Percentiles rank a stretch among this genome's conserved stretches.
These are phyloP conservation scores for Pachypanchax playfairii DNA, from an alignment of 2,113 vertebrate genomes.

Conservation along the genomic window DNA sequence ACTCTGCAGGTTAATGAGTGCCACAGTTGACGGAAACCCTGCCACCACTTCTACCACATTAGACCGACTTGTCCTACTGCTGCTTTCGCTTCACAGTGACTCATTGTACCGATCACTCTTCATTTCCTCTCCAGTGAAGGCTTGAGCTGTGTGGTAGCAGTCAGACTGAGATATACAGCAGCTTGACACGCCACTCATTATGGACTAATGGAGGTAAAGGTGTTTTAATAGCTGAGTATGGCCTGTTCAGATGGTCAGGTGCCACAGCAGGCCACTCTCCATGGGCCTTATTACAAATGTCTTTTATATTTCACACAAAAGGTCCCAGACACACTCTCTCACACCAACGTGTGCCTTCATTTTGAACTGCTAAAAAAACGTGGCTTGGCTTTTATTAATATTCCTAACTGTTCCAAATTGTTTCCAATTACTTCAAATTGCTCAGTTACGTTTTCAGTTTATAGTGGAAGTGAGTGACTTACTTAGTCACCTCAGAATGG, in stretches of 20 bases:
- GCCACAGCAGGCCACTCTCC: conserved; percentile 49
- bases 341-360: conserved; percentile 5
- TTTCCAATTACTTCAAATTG: conserved; percentile 70
- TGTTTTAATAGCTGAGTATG: conserved; percentile 69
- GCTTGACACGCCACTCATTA: conserved; percentile 67
- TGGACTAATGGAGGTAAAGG: conserved; percentile 63
- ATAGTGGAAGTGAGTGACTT: conserved; percentile 36
- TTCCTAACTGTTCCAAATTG: conserved; percentile 57
- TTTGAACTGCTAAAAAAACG: conserved; percentile 13
- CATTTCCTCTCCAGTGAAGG: conserved; percentile 62
- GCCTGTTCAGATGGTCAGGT: conserved; percentile 49
- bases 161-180: conserved; percentile 36
- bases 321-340: conserved; percentile 5
- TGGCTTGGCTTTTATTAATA: conserved; percentile 53
- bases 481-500: conserved; percentile 31
- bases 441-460: conserved; percentile 58
- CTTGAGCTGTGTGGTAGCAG: conserved; percentile 48
- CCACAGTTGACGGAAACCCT: conserved; percentile 29
- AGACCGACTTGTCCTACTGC: conserved; percentile 52
- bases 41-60: conserved; percentile 40
- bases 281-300: conserved; percentile 52
- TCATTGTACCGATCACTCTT: conserved; percentile 72
- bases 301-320: conserved; percentile 24
- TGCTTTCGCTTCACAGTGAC: conserved; percentile 70
- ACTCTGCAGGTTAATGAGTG: conserved; percentile 56